A percentile compares a stretch with the other conserved stretches of the same genome.
Evolutionary conservation across 2,888 invertebrate genomes (phyloP).

Genomic region (Drosophila meridiana): DNA sequence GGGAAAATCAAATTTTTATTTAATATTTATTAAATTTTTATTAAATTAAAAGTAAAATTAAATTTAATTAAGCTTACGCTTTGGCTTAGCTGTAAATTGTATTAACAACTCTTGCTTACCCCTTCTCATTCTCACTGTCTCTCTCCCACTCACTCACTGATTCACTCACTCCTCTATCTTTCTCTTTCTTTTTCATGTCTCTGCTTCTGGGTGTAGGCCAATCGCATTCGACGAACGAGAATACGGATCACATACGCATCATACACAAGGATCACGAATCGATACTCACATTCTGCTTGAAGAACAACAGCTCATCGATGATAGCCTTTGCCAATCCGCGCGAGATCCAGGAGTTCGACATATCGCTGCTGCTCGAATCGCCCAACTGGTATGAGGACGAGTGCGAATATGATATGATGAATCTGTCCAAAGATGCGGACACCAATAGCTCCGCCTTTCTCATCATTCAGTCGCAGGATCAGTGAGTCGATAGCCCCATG

Average conservation of each 20-base stretch:
- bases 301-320: slow-evolving; percentile 93
- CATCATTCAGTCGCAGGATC: slow-evolving; percentile 91
- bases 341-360: slow-evolving; percentile 99
- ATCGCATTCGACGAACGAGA: slow-evolving; percentile 74
- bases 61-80: not conserved
- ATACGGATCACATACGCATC: slow-evolving; percentile 93
- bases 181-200: slow-evolving; percentile 9
- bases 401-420: slow-evolving; percentile 97
- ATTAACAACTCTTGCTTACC: slow-evolving; percentile 1
- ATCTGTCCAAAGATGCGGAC: slow-evolving; percentile 91
- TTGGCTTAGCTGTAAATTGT: not conserved
- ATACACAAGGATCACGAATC: slow-evolving; percentile 99
- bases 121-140: not conserved
- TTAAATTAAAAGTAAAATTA: not conserved
- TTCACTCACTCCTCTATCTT: not conserved
- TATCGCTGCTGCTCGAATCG: slow-evolving; percentile 94
- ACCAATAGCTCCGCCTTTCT: slow-evolving; percentile 89
- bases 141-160: not conserved
- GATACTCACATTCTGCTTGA: slow-evolving; percentile 98
- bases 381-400: slow-evolving; percentile 98
- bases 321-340: slow-evolving; percentile 97
- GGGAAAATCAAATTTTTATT: not conserved
- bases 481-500: slow-evolving; percentile 60
- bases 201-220: slow-evolving; percentile 51
- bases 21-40: not conserved